Conservation (phyloP, 2,888 invertebrate genomes). For the Hesperia comma region DNA sequence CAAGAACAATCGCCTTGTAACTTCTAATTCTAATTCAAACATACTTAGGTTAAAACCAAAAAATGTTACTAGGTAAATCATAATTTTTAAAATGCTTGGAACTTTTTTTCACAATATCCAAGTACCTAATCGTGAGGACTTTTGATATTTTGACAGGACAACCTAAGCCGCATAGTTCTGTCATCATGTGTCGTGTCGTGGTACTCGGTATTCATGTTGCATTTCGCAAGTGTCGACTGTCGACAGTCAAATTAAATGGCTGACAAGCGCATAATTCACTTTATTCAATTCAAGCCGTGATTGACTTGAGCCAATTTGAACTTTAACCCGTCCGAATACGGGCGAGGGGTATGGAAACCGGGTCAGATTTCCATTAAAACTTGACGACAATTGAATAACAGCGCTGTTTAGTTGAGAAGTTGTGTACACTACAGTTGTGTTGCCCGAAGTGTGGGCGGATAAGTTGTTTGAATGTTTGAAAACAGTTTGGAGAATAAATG, state of each 20-base stretch:
- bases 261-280: conserved; percentile 37
- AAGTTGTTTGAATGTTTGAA: conserved; percentile 8
- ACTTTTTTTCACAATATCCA: too few relatives aligned
- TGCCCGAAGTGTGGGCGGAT: background rate
- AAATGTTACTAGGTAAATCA: too few relatives aligned
- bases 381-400: conserved; percentile 51
- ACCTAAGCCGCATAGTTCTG: background rate
- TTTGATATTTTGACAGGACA: too few relatives aligned
- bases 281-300: conserved; percentile 37
- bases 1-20: too few relatives aligned
- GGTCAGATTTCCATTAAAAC: conserved; percentile 49
- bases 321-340: conserved; percentile 39
- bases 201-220: conserved; percentile 21
- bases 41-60: too few relatives aligned
- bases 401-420: conserved; percentile 27
- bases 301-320: conserved; percentile 41
- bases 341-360: conserved; percentile 39
- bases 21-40: too few relatives aligned
- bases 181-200: conserved; percentile 27
- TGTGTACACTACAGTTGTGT: conserved; percentile 9
- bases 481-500: background rate
- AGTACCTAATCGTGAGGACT: too few relatives aligned
- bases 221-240: conserved; percentile 39
- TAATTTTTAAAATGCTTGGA: too few relatives aligned
- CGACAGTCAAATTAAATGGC: conserved; percentile 39